Conservation (phyloP, 2,888 invertebrate genomes). For the Euspilapteryx auroguttella region DNA sequence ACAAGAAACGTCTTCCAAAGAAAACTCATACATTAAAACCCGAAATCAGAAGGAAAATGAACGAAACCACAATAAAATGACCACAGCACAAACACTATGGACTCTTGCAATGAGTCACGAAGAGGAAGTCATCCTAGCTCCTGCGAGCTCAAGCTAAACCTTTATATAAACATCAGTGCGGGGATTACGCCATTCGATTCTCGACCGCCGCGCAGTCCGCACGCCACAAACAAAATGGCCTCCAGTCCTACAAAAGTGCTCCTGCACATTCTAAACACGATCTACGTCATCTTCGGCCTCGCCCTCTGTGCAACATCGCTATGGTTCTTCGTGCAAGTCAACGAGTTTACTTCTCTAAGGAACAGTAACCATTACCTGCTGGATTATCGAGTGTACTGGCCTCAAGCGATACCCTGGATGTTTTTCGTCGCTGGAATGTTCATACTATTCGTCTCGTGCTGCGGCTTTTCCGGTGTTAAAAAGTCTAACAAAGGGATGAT, state of each 20-base stretch:
- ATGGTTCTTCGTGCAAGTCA: constrained; percentile 37
- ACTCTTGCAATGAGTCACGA: too few relatives aligned
- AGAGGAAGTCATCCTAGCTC: too few relatives aligned
- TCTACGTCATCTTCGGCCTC: constrained; percentile 24
- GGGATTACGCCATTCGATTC: too few relatives aligned
- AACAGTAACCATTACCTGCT: constrained; percentile 39
- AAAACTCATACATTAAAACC: too few relatives aligned
- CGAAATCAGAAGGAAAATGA: too few relatives aligned
- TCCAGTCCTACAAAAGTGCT: constrained; percentile 12
- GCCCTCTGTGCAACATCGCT: constrained; percentile 25
- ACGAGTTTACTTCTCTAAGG: constrained; percentile 25
- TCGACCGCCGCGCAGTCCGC: too few relatives aligned
- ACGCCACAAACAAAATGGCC: constrained; percentile 11
- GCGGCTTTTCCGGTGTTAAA: constrained; percentile 31
- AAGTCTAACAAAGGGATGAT: constrained; percentile 25
- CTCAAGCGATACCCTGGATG: constrained; percentile 45
- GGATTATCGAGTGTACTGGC: constrained; percentile 47
- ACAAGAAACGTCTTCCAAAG: too few relatives aligned
- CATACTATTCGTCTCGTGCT: constrained; percentile 25
- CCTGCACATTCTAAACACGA: constrained; percentile 23
- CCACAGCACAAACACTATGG: too few relatives aligned
- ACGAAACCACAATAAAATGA: too few relatives aligned
- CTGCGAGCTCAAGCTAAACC: too few relatives aligned
- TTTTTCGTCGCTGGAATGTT: constrained; percentile 31
- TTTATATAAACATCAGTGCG: too few relatives aligned